phyloP scores from a whole-genome alignment of 2,113 vertebrate genomes.

The Lophius piscatorius region DNA sequence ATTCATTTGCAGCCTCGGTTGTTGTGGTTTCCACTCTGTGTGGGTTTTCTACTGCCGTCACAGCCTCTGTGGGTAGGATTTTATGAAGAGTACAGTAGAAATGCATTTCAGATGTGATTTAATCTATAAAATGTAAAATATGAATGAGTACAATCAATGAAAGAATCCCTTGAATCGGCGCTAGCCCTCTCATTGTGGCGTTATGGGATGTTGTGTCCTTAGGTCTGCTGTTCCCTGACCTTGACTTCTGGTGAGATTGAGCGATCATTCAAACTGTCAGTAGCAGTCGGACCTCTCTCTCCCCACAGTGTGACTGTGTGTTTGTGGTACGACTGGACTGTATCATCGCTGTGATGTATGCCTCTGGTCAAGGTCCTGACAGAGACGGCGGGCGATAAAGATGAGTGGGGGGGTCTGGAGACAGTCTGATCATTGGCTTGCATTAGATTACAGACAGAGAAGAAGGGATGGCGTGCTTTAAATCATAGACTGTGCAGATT shows the following conservation, averaged over 20 bases:
- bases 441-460: conserved; percentile 20
- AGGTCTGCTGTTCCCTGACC: conserved; percentile 51
- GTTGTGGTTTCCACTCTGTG: not conserved
- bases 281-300: conserved; percentile 41
- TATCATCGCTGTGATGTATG: conserved; percentile 56
- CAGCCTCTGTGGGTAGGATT: not conserved
- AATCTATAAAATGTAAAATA: not conserved
- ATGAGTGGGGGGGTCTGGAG: not conserved
- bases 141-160: not conserved
- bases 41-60: not conserved
- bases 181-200: not conserved
- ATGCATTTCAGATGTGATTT: not conserved
- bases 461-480: not conserved
- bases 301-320: conserved; percentile 35
- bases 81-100: not conserved
- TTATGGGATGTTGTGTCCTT: conserved; percentile 1
- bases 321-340: conserved; percentile 55
- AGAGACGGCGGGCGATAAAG: conserved; percentile 44
- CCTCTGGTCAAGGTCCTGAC: conserved; percentile 51
- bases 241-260: conserved; percentile 63
- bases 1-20: not conserved
- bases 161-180: not conserved
- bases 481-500: not conserved
- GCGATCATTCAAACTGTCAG: conserved; percentile 65
- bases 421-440: conserved; percentile 22